Base-by-base conservation (phyloP, 2,113 vertebrate genomes). In the Mellivora capensis region DNA sequence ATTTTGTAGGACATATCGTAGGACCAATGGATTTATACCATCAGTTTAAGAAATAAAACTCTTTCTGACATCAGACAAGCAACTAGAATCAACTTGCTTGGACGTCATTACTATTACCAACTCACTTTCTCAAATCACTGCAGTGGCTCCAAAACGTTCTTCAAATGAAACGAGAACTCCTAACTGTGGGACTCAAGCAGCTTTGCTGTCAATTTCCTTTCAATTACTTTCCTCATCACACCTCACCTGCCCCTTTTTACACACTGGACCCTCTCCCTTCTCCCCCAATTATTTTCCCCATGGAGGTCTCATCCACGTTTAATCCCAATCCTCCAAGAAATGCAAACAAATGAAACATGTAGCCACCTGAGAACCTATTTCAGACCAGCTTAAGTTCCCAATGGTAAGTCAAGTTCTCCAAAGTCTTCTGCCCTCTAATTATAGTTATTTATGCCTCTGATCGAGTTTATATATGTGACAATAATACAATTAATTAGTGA, bases 71-170 rank as follows among this genome's bases (percentile, higher is more conserved):
- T 87, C 87, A 74, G 39, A 82, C 15, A 67, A 71, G 90, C 52
- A 93, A 90, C 34, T 44, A 72, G 88, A 84, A 92, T 47, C 42
- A 20, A 94, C 64, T 83, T 85, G 44, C 69, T 94, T 91, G 7
- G 83, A 94, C 86, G 80, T 85, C 72, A 97, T 91, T 94, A 76
- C 74, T 93, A 23, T 76, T 67, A 94, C n/a, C 34, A 83, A 34
- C 29, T 96, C 44, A 84, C 85, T 94, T 96, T 93, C 62, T 93
- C 72, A 69, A 87, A 91, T 42, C 67, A 85, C 17, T 20, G 42
- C 27, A 80, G 39, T n/a, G 57, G 54, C 44, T 92, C 67, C 39
- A 59, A 95, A 93, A 86, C 18, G 23, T 61, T 96, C 90, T 96
- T 86, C 80, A 82, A 61, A 89, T 85, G 49, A 94, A 76, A 94